Base-by-base conservation (phyloP, 2,888 invertebrate species). In the Eulithis testata region DNA sequence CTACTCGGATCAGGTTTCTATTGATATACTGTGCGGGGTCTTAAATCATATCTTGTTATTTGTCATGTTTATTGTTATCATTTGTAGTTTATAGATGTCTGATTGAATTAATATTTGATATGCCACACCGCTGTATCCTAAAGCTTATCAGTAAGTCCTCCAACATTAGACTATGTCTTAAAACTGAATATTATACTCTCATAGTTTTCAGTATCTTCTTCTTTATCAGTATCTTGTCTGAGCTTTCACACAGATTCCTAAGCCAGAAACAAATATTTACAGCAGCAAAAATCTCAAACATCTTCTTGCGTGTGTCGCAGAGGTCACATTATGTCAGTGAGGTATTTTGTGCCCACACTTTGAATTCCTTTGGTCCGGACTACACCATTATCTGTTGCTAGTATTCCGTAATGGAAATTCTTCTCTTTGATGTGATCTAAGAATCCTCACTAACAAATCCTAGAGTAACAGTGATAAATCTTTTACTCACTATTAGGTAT, bases 41-140 rank as follows among this genome's bases (percentile, higher is more conserved):
- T 61, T 62, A 12, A 58, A 62, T 62, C 55, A 62, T 58, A 21
- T 65, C 11, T 37, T 40, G 51, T 53, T 56, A 62, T 66, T 62
- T 62, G 54, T 63, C 62, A 63, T 59, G 51, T 54, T 54, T 62
- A 45, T 43, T 53, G 3, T 60, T 63, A 62, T 59, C 21, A 44
- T 7, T 62, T 49, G 36, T 47, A 59, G 51, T 62, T 55, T 37
- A 27, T 40, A 47, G 43, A 37, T 60, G 47, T 59, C 40, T 47
- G 43, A 59, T 47, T 58, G 5, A 50, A 50, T 55, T n/a, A 55
- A 31, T n/a, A 56, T 56, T 44, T 9, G 40, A 55, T 55, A 31
- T 43, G 2, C 40, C 3, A 3, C 11, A 11, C 49, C 12, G 14
- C 47, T 57, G 36, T 31, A 44, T 40, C 3, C 27, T 31, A n/a